Evolutionary conservation across 2,797 vertebrate species (phyloP), one percentile per base, ranked within the genome.

Genomic region (Perdix hodgsoniae): DNA sequence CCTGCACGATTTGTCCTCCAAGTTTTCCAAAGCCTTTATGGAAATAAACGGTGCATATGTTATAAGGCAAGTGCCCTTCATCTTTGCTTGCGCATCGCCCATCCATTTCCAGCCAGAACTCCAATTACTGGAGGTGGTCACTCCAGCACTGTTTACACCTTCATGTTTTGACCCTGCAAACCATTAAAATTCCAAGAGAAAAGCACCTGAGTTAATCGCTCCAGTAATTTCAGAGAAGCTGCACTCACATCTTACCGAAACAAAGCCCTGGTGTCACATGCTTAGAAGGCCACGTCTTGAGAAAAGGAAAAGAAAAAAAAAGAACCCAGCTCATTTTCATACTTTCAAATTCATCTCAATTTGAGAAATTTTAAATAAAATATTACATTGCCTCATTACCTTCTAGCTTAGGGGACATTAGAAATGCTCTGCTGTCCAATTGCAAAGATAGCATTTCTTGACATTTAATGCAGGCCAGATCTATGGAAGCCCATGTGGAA

Each of bases 21-120:
- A 87, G 83, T 75, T 95, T 86, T 85, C 74, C 73, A 80, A 83
- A 80, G 83, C 65, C 88, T 75, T 87, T 67, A 89, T 60, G 66
- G 92, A 95, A 95, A 93, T 87, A 92, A 95, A 73, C 0, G 6
- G 65, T 54, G 86, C 69, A 91, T 78, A 66, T 22, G 63, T 70
- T 73, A 40, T 16, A 37, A 83, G 37, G 24, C 31, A 82, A 90
- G 63, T 45, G 60, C 50, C 79, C 59, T 83, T 83, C 49, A 54
- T 40, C 49, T 87, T 64, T 83, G 39, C 35, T 63, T 47, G 40
- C 37, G 13, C 19, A 22, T 83, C 40, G 57, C 66, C 52, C 12
- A 15, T 31, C 57, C 14, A 39, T 40, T 33, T 17, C 23, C 27
- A 74, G 57, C 21, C 13, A 85, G 19, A 89, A 77, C 35, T 91